Evolutionary conservation across 2,888 invertebrate genomes (phyloP), one percentile per base, ranked within the genome.

Genomic region (Taenaris catops): DNA sequence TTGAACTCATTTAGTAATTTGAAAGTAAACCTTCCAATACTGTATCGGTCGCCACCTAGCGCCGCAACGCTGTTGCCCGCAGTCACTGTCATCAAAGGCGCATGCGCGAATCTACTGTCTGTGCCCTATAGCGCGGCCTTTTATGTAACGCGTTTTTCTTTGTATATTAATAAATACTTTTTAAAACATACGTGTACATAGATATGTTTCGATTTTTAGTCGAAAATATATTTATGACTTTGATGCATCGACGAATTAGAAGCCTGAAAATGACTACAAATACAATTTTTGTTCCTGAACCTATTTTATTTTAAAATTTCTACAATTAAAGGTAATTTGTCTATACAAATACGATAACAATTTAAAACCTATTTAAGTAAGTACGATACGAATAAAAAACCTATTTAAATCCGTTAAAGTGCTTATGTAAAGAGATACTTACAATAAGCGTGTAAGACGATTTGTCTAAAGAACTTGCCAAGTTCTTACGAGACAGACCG

Each of bases 61-160:
- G 33, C 38, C 38, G 41, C 41, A 41, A 9, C 25, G 31, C 31
- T 18, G 8, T 37, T 34, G 21, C 26, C 42, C 42, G 42, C 42
- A 42, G 34, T 42, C 25, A 31, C 27, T 28, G 25, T 7, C 20
- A 16, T 18, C n/a, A 5, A 32, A 8, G 8, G 38, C 42, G 42
- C 42, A 38, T 42, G 42, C 42, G 42, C 20, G 18, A 19, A 27
- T 25, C 11, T 8, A 8, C 20, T 5, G 27, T 37, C 9, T 16
- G 19, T 28, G 27, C 10, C 8, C 11, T 28, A 12, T 5, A 31
- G 3, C 23, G 14, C 8, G 7, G 25, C 14, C 17, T 32, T 32
- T 41, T 41, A 38, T 41, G 37, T 41, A 41, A 38, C 23, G 8
- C 24, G 16, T 29, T 38, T 18, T 27, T 17, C 7, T 12, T 9